Evolutionary conservation across 2,797 vertebrate species (phyloP).

Genomic region (Loriculus beryllinus): DNA sequence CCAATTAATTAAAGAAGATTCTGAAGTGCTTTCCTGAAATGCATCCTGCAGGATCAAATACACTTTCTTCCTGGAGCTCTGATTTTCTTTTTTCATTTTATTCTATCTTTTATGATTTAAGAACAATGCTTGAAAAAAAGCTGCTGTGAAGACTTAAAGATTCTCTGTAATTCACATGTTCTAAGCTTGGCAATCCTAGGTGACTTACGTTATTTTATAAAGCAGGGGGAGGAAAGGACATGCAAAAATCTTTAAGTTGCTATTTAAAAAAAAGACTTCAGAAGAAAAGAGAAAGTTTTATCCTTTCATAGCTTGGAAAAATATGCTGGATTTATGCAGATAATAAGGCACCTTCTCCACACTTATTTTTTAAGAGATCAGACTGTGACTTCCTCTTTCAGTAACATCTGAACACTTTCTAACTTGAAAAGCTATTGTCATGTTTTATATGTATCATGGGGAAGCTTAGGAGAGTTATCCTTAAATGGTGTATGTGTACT

Average conservation of each 20-base stretch:
- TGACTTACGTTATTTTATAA: conserved; percentile 16
- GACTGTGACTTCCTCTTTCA: background rate
- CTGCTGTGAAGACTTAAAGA: conserved; percentile 11
- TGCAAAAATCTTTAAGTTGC: background rate
- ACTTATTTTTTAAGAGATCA: background rate
- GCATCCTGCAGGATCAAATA: background rate
- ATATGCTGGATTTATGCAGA: background rate
- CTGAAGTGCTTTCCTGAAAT: conserved; percentile 5
- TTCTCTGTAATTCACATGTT: conserved; percentile 13
- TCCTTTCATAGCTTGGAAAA: background rate
- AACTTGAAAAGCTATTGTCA: background rate
- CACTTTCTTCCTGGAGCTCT: background rate
- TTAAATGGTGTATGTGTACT: background rate
- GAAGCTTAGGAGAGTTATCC: background rate
- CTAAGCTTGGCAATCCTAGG: conserved; percentile 23
- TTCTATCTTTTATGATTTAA: conserved; percentile 14
- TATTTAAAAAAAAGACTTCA: background rate
- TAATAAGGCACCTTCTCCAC: background rate
- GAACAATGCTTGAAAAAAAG: conserved; percentile 4
- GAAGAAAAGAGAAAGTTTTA: background rate
- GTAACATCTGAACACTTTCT: background rate
- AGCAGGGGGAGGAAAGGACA: background rate
- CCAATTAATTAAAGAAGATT: background rate
- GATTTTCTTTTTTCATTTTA: background rate
- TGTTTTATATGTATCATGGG: background rate